A percentile compares a stretch with the other conserved stretches of the same genome.
phyloP scores from a whole-genome alignment of 2,113 vertebrate species.

The Rhodinocichla rosea region DNA sequence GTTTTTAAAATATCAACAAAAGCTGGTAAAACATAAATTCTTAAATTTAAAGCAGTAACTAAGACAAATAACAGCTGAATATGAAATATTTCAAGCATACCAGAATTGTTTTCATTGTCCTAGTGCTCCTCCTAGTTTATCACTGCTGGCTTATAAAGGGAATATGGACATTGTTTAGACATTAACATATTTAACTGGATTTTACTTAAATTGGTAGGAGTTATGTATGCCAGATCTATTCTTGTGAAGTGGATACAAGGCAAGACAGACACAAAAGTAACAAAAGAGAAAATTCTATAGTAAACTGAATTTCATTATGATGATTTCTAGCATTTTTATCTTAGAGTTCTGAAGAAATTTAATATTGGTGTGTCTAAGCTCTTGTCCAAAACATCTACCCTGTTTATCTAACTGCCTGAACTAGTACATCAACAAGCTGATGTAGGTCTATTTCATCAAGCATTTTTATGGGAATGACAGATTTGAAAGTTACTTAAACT shows the following conservation, averaged over 20 bases:
- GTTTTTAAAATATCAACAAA: neutral
- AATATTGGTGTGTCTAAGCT: neutral
- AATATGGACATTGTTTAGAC: neutral
- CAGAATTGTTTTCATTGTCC: neutral
- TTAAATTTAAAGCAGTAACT: neutral
- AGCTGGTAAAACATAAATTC: neutral
- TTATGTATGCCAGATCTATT: neutral
- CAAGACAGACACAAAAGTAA: neutral
- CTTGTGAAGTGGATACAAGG: neutral
- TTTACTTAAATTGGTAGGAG: neutral
- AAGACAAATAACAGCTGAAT: neutral
- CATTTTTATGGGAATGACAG: neutral
- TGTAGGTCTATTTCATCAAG: neutral
- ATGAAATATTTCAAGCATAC: neutral
- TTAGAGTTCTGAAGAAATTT: neutral
- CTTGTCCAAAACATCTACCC: neutral
- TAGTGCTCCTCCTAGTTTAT: neutral
- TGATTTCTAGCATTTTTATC: neutral
- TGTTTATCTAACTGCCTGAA: neutral
- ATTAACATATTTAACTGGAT: neutral
- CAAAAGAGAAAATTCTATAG: neutral
- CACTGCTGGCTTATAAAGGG: neutral
- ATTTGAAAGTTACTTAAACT: neutral
- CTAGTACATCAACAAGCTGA: neutral
- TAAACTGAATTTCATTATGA: neutral